Base-by-base conservation (phyloP, 2,888 invertebrate species). In the Agonopterix alstromeriana region DNA sequence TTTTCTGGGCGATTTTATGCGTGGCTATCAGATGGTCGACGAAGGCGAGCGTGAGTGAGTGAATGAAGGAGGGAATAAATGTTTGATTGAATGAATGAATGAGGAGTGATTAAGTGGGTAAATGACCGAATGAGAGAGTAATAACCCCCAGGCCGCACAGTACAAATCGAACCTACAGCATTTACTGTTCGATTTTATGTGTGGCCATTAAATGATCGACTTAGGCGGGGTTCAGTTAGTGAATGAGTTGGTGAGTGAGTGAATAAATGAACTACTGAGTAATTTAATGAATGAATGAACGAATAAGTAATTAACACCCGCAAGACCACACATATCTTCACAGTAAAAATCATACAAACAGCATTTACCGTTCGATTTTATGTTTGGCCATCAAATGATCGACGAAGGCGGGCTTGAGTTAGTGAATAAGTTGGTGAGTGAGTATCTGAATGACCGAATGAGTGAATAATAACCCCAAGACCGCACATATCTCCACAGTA, bases 351-450 rank as follows among this genome's bases (percentile, higher is more conserved):
- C 8, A 43, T 48, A 72, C 76, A 58, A 79, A 83, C 74, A 80
- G 57, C 60, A 85, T 61, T 51, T 76, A 75, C 67, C 81, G 81
- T 70, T 99, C 98, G 88, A 97, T 97, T 91, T 96, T 97, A 91
- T 99, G 99, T 90, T 97, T 94, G 78, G 97, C 95, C 91, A 98
- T 98, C 60, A 99, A 92, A 82, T 95, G 97, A 77, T 99, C 98
- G 44, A 98, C 95, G 84, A 99, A 99, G 61, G 96, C 95, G 10
- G 94, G 92, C 48, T 93, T 17, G 17, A 17, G 17, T 17, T 1
- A 3, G 17, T 17, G 17, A 17, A 17, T 17, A 3, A 17, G 3
- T 17, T 17, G 17, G 2, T 3, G 3, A 17, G 27, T 27, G 27
- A 27, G 27, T 5, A n/a, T n/a, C n/a, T n/a, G 27, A 27, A 27